Conservation (phyloP, 1,140 invertebrate genomes). For the Trachelipus rathkii region DNA sequence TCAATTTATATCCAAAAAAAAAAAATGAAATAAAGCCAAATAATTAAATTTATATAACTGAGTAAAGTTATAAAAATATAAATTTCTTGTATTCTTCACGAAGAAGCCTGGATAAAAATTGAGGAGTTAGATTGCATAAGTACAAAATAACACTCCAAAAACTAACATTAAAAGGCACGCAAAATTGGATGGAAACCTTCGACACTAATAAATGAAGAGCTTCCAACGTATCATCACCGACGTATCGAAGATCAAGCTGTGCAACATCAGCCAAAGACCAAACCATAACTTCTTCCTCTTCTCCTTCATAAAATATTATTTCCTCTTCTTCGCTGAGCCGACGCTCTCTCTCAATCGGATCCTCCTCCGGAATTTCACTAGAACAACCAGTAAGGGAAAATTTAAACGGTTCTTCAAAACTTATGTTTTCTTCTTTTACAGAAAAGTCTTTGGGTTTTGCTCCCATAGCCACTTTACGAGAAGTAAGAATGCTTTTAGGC, state of each 20-base stretch:
- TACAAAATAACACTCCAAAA: background rate
- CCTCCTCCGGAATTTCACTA: background rate
- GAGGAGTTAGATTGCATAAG: background rate
- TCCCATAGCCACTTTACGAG: background rate
- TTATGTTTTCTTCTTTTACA: too few species aligned
- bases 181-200: slow-evolving; percentile 8
- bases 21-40: too few species aligned
- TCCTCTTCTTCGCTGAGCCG: background rate
- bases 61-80: too few species aligned
- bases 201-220: slow-evolving; percentile 26
- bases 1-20: too few species aligned
- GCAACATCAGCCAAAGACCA: slow-evolving; percentile 23
- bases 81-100: too few species aligned
- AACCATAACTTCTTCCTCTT: slow-evolving; percentile 23
- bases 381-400: too few species aligned
- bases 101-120: background rate
- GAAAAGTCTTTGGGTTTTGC: background rate
- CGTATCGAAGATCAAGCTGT: slow-evolving; percentile 16
- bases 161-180: slow-evolving; percentile 16
- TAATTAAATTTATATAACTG: too few species aligned
- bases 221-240: slow-evolving; percentile 17
- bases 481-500: too few species aligned
- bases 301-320: background rate
- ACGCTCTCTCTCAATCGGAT: background rate
- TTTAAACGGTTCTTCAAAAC: too few species aligned